A percentile compares a stretch with the other conserved stretches of the same genome.
phyloP scores from a whole-genome alignment of 2,888 invertebrate genomes.

The Eutolmus rufibarbis region DNA sequence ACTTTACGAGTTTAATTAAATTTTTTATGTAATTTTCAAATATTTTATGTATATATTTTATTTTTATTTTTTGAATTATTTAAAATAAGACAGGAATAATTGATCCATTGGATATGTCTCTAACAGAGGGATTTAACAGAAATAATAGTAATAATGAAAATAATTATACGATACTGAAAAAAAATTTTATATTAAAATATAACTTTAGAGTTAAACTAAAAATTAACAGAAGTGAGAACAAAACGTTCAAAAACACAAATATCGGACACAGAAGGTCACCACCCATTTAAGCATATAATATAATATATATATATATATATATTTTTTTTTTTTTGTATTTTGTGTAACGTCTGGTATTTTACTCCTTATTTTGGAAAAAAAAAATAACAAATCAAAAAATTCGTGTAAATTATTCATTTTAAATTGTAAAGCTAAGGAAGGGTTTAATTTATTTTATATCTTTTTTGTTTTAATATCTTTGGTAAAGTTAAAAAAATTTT shows the following conservation, averaged over 20 bases:
- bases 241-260: not conserved
- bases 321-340: not conserved
- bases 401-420: not conserved
- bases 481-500: not conserved
- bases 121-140: not conserved
- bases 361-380: not conserved
- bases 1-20: not conserved
- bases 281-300: not conserved
- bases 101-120: not conserved
- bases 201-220: not conserved
- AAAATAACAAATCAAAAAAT: not conserved
- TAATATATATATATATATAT: not conserved
- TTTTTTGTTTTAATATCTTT: not conserved
- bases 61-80: not conserved
- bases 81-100: not conserved
- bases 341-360: not conserved
- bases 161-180: not conserved
- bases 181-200: not conserved
- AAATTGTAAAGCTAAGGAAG: not conserved
- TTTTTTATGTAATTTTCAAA: not conserved
- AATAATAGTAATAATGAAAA: not conserved
- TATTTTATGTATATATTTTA: not conserved
- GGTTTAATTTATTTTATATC: not conserved
- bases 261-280: not conserved
- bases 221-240: not conserved